phyloP scores from a whole-genome alignment of 2,888 invertebrate species.

The Nomada lathburiana region DNA sequence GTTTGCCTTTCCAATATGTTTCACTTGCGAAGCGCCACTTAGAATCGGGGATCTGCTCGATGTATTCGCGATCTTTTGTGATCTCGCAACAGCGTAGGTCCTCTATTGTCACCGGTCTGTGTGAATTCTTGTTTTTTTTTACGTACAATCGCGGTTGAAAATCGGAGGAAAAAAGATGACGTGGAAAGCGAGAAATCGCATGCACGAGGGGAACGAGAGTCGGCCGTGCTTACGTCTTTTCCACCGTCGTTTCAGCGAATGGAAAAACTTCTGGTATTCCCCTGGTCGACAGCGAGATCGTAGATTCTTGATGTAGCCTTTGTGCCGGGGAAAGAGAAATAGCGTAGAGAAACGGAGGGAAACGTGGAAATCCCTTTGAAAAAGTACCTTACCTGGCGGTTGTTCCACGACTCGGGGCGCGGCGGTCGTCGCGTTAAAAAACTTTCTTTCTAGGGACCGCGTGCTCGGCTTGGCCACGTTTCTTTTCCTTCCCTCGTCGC shows the following conservation, averaged over 20 bases:
- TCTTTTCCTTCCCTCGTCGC: neutral
- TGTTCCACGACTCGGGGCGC: slow-evolving; percentile 47
- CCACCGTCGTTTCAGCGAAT: slow-evolving; percentile 66
- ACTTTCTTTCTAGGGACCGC: slow-evolving; percentile 53
- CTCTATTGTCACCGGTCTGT: neutral
- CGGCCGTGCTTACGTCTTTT: slow-evolving; percentile 40
- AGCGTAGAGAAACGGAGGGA: slow-evolving; percentile 24
- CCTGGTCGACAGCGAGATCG: slow-evolving; percentile 68
- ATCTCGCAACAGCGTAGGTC: neutral
- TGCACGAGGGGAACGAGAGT: slow-evolving; percentile 18
- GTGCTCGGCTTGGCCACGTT: slow-evolving; percentile 6
- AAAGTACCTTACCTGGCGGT: slow-evolving; percentile 52
- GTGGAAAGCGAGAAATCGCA: neutral
- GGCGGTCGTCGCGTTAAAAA: slow-evolving; percentile 53
- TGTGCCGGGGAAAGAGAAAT: slow-evolving; percentile 58
- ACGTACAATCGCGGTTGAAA: neutral
- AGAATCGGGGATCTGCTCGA: slow-evolving; percentile 5
- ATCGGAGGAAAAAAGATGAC: neutral
- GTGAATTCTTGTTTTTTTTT: neutral
- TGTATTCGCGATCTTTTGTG: slow-evolving; percentile 9
- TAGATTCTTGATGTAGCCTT: slow-evolving; percentile 68
- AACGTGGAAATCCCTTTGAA: slow-evolving; percentile 65
- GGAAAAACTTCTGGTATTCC: slow-evolving; percentile 76
- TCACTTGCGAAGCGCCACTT: slow-evolving; percentile 23
- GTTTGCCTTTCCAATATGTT: slow-evolving; percentile 52